Evolutionary conservation across 2,888 invertebrate genomes (phyloP), one percentile per base, ranked within the genome.

Genomic region (Drosophila affinis): DNA sequence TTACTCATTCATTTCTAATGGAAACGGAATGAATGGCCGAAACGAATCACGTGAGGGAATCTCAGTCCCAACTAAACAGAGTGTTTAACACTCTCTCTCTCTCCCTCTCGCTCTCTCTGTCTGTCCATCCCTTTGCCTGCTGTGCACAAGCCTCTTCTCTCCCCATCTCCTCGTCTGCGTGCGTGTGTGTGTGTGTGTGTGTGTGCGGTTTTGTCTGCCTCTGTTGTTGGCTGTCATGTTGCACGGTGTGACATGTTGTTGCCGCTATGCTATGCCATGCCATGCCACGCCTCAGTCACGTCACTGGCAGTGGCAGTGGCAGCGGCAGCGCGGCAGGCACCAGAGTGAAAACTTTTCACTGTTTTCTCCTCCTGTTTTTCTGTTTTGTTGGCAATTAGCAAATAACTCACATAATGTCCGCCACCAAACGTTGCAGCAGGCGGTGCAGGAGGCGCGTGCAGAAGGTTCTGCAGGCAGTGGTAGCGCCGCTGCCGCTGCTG

Each of bases 301-400:
- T 18, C 29, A 27, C 29, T 14, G n/a, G 21, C 54, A 44, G 21
- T 18, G 34, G 18, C 18, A 18, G n/a, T 18, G 34, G 18, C 18
- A 18, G n/a, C 14, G 39, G 32, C 21, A 47, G 32, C 47, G 32
- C 57, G 34, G 47, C 47, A 47, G 34, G 47, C 47, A 47, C 48
- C 47, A 47, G 47, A 65, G 53, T 62, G 62, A 46, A 51, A 55
- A 58, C 51, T 34, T 49, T 21, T n/a, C 34, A 39, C 18, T 12
- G 14, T 47, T 29, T 53, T 39, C 9, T 21, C 12, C 52, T 62
- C 12, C 52, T 62, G 48, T 61, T 62, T 60, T 72, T 47, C 58
- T 46, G 60, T 69, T 72, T 44, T 53, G 55, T 54, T 75, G 77
- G 67, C 79, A 79, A 79, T 79, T 78, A 78, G 70, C 62, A 78